Evolutionary conservation across 2,797 vertebrate species (phyloP).

Genomic region (Mastacembelus armatus): DNA sequence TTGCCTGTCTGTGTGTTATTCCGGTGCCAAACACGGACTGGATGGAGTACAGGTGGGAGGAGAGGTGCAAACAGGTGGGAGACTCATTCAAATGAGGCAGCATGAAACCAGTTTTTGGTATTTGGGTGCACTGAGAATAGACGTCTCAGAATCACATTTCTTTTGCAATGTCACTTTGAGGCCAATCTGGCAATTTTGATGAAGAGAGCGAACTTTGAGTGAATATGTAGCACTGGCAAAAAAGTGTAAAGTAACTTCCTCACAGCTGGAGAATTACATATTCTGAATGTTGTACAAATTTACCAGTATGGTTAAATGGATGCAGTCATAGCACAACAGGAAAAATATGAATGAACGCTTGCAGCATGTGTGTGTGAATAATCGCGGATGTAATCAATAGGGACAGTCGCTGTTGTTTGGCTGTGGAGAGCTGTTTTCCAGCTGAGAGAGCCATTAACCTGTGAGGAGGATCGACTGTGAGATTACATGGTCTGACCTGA

Average conservation of each 20-base stretch:
- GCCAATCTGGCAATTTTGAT: too few relatives aligned
- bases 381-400: conserved; percentile 52
- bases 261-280: background rate
- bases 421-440: conserved; percentile 44
- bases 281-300: background rate
- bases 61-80: too few relatives aligned
- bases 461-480: conserved; percentile 37
- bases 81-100: too few relatives aligned
- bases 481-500: conserved; percentile 26
- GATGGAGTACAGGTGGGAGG: too few relatives aligned
- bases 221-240: background rate
- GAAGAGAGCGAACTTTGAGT: too few relatives aligned
- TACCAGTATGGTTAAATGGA: background rate
- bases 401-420: conserved; percentile 56
- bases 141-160: too few relatives aligned
- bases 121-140: too few relatives aligned
- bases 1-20: too few relatives aligned
- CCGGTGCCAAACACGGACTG: too few relatives aligned
- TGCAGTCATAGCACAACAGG: background rate
- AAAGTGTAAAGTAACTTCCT: background rate
- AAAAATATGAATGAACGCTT: conserved; percentile 14
- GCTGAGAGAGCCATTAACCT: conserved; percentile 66
- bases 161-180: too few relatives aligned
- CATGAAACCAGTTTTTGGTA: too few relatives aligned
- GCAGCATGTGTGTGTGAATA: conserved; percentile 48